Conservation (phyloP, 1,140 invertebrate genomes). For the Aphidius ervi region DNA sequence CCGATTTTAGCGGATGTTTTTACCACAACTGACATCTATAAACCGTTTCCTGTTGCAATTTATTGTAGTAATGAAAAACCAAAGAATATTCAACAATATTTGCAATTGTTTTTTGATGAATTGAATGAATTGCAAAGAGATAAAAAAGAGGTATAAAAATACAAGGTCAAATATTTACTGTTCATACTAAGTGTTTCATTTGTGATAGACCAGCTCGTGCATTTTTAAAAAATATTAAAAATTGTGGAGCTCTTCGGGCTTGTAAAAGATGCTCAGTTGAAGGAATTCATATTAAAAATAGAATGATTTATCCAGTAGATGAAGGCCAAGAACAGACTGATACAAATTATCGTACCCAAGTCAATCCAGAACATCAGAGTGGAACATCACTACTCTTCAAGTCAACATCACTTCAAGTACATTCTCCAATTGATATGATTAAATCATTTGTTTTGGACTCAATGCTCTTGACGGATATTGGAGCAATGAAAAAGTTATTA, state of each 20-base stretch:
- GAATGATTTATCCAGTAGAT: constrained; percentile 13
- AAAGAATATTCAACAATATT: constrained; percentile 13
- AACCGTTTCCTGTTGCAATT: constrained; percentile 16
- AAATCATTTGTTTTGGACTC: constrained; percentile 17
- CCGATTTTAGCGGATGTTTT: constrained; percentile 21
- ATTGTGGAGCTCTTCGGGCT: constrained; percentile 2
- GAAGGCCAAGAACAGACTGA: constrained; percentile 9
- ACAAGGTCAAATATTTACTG: constrained; percentile 1
- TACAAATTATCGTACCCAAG: constrained; percentile 12
- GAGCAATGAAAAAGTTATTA: constrained; percentile 17
- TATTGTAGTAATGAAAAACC: constrained; percentile 20
- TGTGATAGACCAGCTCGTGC: constrained; percentile 20
- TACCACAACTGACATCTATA: constrained; percentile 15
- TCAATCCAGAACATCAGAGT: constrained; percentile 17
- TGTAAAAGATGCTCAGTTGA: constrained; percentile 17
- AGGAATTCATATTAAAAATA: constrained; percentile 8
- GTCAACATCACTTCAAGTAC: constrained; percentile 1
- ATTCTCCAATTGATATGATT: constrained; percentile 17
- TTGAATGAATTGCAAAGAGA: constrained; percentile 13
- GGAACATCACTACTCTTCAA: constrained; percentile 13
- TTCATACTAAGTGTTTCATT: constrained; percentile 18
- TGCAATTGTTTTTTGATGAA: constrained; percentile 15
- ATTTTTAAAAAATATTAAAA: constrained; percentile 19
- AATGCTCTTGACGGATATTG: constrained; percentile 21
- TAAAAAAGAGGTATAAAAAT: constrained; percentile 18